Conservation (phyloP, 2,888 invertebrate species). For the Phytoseiulus persimilis region DNA sequence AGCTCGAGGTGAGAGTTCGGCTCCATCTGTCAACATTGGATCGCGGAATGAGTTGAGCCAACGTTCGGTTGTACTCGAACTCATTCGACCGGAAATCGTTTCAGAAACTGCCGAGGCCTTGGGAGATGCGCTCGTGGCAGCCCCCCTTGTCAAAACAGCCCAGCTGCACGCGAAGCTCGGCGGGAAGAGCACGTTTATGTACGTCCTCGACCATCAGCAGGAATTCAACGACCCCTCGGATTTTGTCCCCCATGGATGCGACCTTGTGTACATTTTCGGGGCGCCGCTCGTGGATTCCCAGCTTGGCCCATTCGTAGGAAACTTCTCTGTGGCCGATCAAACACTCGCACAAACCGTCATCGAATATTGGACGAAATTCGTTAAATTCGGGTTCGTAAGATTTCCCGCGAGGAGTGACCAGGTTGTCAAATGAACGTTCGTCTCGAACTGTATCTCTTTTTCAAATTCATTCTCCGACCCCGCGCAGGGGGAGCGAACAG, state of each 20-base stretch:
- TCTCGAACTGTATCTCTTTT: neutral
- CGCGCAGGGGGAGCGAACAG: neutral
- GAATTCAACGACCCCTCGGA: conserved; percentile 36
- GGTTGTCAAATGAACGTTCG: neutral
- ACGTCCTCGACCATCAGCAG: conserved; percentile 12
- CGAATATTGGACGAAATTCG: conserved; percentile 74
- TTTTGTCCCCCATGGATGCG: conserved; percentile 81
- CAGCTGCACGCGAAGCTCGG: conserved; percentile 47
- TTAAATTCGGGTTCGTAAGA: conserved; percentile 59
- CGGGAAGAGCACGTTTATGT: neutral
- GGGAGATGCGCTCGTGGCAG: conserved; percentile 51
- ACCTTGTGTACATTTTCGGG: conserved; percentile 75
- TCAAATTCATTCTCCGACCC: neutral
- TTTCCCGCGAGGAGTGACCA: neutral
- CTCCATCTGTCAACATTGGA: neutral
- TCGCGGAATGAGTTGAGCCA: neutral
- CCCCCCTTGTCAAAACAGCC: conserved; percentile 49
- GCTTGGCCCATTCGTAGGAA: conserved; percentile 67
- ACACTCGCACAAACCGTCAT: conserved; percentile 77
- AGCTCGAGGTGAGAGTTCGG: neutral
- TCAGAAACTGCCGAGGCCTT: conserved; percentile 48
- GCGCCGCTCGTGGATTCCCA: conserved; percentile 60
- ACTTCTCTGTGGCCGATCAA: conserved; percentile 79
- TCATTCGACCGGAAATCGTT: neutral
- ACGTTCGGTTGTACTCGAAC: neutral